Evolutionary conservation across 2,797 vertebrate species (phyloP).

Genomic region (Poeciliopsis gracilis): DNA sequence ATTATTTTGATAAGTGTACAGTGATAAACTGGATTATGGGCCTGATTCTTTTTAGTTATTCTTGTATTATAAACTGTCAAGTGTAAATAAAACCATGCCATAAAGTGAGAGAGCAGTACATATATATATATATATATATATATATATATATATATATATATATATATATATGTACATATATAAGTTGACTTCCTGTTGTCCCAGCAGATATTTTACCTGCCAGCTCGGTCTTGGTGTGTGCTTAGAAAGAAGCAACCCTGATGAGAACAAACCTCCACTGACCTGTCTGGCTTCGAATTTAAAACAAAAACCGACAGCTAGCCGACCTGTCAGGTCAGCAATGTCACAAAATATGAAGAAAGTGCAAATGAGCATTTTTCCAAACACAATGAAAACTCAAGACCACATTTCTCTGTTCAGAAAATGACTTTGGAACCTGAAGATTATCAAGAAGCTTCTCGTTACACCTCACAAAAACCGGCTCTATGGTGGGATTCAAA

Average conservation of each 20-base stretch:
- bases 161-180: too few species aligned
- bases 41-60: background rate
- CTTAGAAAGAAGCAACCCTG: background rate
- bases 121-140: too few species aligned
- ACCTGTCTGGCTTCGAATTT: too few species aligned
- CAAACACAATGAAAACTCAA: background rate
- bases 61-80: background rate
- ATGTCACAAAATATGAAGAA: background rate
- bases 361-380: background rate
- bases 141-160: too few species aligned
- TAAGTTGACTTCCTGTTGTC: background rate
- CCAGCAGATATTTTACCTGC: background rate
- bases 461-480: background rate
- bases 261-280: background rate
- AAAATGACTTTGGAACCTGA: constrained; percentile 3
- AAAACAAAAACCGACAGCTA: background rate
- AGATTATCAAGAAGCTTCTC: background rate
- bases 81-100: background rate
- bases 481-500: constrained; percentile 23
- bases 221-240: background rate
- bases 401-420: background rate
- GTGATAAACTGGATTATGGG: background rate
- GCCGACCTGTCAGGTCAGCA: background rate
- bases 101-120: background rate
- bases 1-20: background rate